Conservation (phyloP, 2,888 invertebrate genomes). For the Meandrusa payeni region DNA sequence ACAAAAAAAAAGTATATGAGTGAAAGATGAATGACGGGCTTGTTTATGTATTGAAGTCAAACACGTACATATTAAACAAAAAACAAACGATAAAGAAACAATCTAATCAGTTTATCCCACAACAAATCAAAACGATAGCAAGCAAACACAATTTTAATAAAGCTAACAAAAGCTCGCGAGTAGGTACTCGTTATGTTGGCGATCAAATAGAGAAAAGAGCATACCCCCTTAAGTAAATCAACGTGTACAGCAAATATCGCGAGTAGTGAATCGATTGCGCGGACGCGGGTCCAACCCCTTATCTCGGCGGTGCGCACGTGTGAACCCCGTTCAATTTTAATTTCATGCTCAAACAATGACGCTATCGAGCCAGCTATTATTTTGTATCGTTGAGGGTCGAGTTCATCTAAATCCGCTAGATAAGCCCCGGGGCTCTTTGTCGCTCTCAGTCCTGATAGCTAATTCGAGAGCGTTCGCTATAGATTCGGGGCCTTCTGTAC, state of each 20-base stretch:
- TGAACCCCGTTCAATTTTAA: conserved; percentile 80
- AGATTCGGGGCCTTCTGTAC: conserved; percentile 32
- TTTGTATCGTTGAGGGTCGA: conserved; percentile 75
- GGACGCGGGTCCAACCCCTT: conserved; percentile 64
- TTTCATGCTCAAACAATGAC: conserved; percentile 81
- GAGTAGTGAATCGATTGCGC: conserved; percentile 64
- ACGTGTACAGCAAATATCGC: conserved; percentile 54
- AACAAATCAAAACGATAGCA: conserved; percentile 35
- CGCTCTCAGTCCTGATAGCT: conserved; percentile 64
- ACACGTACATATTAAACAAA: too few species aligned
- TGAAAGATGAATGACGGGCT: too few species aligned
- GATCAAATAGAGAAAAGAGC: conserved; percentile 71
- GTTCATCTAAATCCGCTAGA: conserved; percentile 77
- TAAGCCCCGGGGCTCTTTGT: conserved; percentile 74
- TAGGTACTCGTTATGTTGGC: conserved; percentile 45
- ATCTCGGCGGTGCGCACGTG: conserved; percentile 76
- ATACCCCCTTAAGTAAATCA: conserved; percentile 70
- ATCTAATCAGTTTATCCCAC: conserved; percentile 12
- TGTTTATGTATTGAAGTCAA: too few species aligned
- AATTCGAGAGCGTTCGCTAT: conserved; percentile 51
- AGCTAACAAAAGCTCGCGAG: conserved; percentile 43
- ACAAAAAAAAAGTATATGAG: too few species aligned
- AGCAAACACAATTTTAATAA: conserved; percentile 44
- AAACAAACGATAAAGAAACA: not conserved
- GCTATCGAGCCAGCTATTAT: conserved; percentile 77